A percentile compares a stretch with the other conserved stretches of the same genome.
These are phyloP conservation scores for Narcine bancroftii DNA, from an alignment of 2,113 vertebrate genomes.

Conservation along the genomic window DNA sequence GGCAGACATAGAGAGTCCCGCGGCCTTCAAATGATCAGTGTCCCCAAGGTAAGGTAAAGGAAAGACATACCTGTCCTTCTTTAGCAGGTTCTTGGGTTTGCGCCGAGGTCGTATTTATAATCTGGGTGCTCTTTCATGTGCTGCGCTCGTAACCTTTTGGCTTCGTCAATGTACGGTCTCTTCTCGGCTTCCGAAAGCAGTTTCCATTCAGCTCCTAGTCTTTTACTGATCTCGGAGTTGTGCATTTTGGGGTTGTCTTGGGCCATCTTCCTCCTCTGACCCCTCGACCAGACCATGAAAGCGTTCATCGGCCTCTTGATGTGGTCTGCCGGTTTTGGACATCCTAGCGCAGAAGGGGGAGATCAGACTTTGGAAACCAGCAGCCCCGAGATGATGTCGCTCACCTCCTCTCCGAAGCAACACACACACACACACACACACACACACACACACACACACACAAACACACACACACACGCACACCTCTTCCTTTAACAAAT, in stretches of 20 bases:
- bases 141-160: conserved; percentile 89
- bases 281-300: conserved; percentile 98
- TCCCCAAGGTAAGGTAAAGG: conserved; percentile 97
- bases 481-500: conserved; percentile 8
- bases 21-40: conserved; percentile 87
- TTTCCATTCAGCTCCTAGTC: conserved; percentile 96
- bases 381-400: background rate
- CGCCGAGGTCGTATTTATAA: conserved; percentile 97
- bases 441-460: background rate
- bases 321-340: conserved; percentile 96
- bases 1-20: conserved; percentile 79
- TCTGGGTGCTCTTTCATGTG: conserved; percentile 99
- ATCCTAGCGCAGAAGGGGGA: conserved; percentile 50
- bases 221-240: conserved; percentile 97
- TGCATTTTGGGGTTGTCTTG: conserved; percentile 99
- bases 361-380: background rate
- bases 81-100: conserved; percentile 97
- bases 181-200: conserved; percentile 95
- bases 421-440: background rate
- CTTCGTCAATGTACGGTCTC: conserved; percentile 95
- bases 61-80: conserved; percentile 99
- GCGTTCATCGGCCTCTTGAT: conserved; percentile 99
- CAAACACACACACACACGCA: background rate
- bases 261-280: conserved; percentile 96
- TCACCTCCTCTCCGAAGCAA: conserved; percentile 13